Evolutionary conservation across 2,888 invertebrate species (phyloP).

Genomic region (Protophormia terraenovae): DNA sequence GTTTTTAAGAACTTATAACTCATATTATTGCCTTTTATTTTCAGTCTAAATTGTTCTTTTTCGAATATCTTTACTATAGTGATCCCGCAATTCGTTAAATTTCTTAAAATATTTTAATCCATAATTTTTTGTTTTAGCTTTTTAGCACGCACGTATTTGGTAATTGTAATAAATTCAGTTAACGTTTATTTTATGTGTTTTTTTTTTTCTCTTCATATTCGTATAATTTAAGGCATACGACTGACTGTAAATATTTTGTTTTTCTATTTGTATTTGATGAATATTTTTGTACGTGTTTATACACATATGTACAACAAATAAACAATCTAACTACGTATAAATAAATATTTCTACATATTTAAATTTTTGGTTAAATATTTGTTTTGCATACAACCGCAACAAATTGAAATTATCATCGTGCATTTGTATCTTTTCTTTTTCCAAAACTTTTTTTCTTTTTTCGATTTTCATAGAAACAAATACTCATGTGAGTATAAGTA

Average conservation of each 20-base stretch:
- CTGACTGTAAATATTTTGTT: slow-evolving; percentile 17
- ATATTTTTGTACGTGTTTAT: slow-evolving; percentile 29
- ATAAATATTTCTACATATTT: background rate
- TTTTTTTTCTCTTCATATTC: background rate
- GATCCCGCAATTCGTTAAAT: background rate
- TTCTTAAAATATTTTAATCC: background rate
- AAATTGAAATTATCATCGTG: slow-evolving; percentile 37
- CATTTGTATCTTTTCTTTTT: slow-evolving; percentile 3
- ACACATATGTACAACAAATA: background rate
- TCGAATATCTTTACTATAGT: background rate
- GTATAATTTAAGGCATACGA: slow-evolving; percentile 20
- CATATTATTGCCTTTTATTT: no score
- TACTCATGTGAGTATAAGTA: background rate
- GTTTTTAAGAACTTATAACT: no score
- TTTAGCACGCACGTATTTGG: slow-evolving; percentile 76
- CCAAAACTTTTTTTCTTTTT: background rate
- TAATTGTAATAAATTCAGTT: slow-evolving; percentile 73
- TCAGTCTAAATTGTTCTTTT: no score
- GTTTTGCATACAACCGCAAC: slow-evolving; percentile 32
- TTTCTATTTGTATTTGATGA: slow-evolving; percentile 36
- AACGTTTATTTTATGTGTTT: slow-evolving; percentile 60
- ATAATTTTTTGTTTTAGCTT: slow-evolving; percentile 50
- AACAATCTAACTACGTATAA: background rate
- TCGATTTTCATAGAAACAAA: background rate
- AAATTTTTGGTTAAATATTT: background rate